Base-by-base conservation (phyloP, 2,888 invertebrate species). In the Pristionchus fissidentatus region DNA sequence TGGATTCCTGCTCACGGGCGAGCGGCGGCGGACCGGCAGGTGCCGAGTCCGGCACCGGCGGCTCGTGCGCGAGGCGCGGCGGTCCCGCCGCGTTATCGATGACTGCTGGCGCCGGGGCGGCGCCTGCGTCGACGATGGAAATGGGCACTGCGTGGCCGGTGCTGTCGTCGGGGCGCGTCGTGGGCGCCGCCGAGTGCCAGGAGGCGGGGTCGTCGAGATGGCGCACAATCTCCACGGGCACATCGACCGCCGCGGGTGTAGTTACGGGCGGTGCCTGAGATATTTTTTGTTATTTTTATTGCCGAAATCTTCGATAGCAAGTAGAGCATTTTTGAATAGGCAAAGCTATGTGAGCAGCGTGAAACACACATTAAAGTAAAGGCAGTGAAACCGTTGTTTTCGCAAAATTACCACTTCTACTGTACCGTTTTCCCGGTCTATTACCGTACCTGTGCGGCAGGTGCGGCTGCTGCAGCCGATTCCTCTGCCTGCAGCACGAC, bases 201-300 rank as follows among this genome's bases (percentile, higher is more conserved):
- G 75, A 13, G 35, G 13, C 29, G 19, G 49, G 32, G 32, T 46
- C 46, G 49, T 77, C 75, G 29, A 77, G 49, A 32, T 49, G 49
- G 1, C 75, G 75, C 32, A 77, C 75, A 32, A 77, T 35, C 75
- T 77, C 75, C 41, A 77, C 75, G 5, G 75, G 75, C 22, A 77
- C 35, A 41, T 49, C 49, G 49, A 77, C 75, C 4, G 32, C 75
- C 49, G 46, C 75, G 5, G 75, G 49, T 3, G 75, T 77, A 32
- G n/a, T n/a, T n/a, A n/a, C n/a, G n/a, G n/a, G n/a, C n/a, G n/a
- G n/a, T n/a, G n/a, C n/a, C n/a, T n/a, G n/a, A n/a, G n/a, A n/a
- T n/a, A n/a, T n/a, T n/a, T n/a, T n/a, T n/a, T n/a, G n/a, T n/a
- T n/a, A n/a, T n/a, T n/a, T n/a, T n/a, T n/a, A n/a, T n/a, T n/a